Conservation (phyloP, 2,113 vertebrate genomes). For the Pluvianellus socialis region DNA sequence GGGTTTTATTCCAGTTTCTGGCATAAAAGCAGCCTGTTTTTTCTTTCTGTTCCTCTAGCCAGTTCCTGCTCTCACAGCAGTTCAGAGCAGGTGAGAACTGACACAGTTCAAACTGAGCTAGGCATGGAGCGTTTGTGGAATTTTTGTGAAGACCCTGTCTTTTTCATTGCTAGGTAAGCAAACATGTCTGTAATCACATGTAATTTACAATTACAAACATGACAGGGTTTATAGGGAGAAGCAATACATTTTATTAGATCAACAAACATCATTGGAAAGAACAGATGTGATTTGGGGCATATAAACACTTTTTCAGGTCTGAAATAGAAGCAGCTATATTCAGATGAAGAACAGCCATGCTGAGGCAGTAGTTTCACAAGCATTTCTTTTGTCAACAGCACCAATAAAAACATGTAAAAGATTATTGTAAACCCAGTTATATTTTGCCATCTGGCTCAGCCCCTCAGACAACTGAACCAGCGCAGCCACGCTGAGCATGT, state of each 20-base stretch:
- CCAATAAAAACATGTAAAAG: neutral
- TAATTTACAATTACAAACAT: neutral
- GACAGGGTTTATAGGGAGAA: neutral
- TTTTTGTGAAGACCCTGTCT: neutral
- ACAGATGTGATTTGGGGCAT: constrained; percentile 11
- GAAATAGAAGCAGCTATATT: neutral
- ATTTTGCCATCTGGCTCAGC: constrained; percentile 25
- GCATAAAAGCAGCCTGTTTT: neutral
- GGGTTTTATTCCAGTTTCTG: neutral
- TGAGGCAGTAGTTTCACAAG: neutral
- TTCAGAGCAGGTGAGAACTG: neutral
- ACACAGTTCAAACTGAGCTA: neutral
- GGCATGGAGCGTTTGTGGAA: neutral
- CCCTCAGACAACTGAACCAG: neutral
- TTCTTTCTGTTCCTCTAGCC: neutral
- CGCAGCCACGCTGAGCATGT: neutral
- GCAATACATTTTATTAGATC: neutral
- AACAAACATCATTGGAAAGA: neutral
- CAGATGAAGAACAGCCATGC: neutral
- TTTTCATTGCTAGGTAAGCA: neutral
- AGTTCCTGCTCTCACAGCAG: neutral
- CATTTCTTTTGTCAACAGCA: neutral
- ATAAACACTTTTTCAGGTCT: neutral
- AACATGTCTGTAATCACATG: neutral
- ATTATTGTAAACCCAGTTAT: neutral